A percentile compares a stretch with the other conserved stretches of the same genome.
Conservation (phyloP, 35 echinoderm and acorn worm species). For the Hemicentrotus pulcherrimus region DNA sequence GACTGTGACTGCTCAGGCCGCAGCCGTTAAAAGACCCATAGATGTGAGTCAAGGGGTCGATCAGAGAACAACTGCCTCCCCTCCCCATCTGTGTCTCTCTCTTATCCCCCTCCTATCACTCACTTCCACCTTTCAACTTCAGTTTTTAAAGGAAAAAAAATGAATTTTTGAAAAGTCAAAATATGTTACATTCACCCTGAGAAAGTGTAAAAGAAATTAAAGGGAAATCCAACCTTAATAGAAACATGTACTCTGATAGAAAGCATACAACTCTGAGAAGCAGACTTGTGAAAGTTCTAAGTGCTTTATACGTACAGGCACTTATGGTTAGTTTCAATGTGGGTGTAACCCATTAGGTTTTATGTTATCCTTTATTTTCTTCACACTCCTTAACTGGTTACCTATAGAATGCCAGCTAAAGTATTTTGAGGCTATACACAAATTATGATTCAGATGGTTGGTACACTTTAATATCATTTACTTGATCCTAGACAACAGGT, state of each 20-base stretch:
- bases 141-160: neutral
- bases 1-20: constrained; percentile 28
- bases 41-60: neutral
- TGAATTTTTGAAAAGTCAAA: neutral
- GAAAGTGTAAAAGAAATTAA: neutral
- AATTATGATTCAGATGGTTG: too few species aligned
- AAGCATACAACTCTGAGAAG: neutral
- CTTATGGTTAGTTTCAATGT: too few species aligned
- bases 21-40: neutral
- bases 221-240: too few species aligned
- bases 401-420: too few species aligned
- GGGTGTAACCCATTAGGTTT: too few species aligned
- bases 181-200: neutral
- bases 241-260: neutral
- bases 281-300: too few species aligned
- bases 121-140: neutral
- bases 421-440: too few species aligned
- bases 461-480: too few species aligned
- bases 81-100: neutral
- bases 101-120: neutral
- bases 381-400: too few species aligned
- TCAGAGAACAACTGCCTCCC: neutral
- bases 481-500: too few species aligned
- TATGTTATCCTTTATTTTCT: neutral
- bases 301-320: too few species aligned